A percentile compares a stretch with the other conserved stretches of the same genome.
phyloP scores from a whole-genome alignment of 92 coral and sea anemone genomes.

The Meandrina meandrites region DNA sequence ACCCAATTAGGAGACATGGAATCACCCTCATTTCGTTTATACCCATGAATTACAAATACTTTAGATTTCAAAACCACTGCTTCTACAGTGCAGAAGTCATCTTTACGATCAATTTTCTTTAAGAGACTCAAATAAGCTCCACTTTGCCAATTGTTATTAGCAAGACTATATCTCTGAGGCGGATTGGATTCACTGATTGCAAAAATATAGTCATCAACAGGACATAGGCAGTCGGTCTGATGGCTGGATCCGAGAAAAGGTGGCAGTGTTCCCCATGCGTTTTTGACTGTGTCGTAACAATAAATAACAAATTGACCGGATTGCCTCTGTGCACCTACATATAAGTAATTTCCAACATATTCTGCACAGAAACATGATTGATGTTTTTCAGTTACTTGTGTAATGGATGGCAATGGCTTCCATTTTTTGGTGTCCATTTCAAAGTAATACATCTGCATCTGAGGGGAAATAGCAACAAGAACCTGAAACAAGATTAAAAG shows the following conservation, averaged over 20 bases:
- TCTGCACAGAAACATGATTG: constrained; percentile 10
- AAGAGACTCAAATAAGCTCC: neutral
- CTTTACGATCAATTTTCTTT: too few species aligned
- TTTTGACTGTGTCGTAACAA: neutral
- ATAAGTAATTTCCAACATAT: constrained; percentile 1
- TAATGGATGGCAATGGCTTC: neutral
- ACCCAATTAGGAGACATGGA: too few species aligned
- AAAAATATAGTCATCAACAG: neutral
- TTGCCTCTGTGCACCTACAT: neutral
- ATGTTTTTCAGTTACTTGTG: neutral
- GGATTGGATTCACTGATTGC: neutral
- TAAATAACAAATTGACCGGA: neutral
- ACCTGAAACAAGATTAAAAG: constrained; percentile 4
- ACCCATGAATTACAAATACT: neutral
- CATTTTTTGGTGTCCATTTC: neutral
- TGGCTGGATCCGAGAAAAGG: neutral
- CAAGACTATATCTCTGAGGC: neutral
- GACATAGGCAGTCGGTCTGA: neutral
- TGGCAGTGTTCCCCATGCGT: constrained; percentile 8
- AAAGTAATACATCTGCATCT: too few species aligned
- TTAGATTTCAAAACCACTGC: neutral
- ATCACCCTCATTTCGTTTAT: too few species aligned
- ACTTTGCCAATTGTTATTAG: constrained; percentile 14
- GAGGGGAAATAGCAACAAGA: constrained; percentile 23
- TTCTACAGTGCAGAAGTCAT: neutral